Base-by-base conservation (phyloP, 2,797 vertebrate genomes). In the Schizopygopsis malacanthus region DNA sequence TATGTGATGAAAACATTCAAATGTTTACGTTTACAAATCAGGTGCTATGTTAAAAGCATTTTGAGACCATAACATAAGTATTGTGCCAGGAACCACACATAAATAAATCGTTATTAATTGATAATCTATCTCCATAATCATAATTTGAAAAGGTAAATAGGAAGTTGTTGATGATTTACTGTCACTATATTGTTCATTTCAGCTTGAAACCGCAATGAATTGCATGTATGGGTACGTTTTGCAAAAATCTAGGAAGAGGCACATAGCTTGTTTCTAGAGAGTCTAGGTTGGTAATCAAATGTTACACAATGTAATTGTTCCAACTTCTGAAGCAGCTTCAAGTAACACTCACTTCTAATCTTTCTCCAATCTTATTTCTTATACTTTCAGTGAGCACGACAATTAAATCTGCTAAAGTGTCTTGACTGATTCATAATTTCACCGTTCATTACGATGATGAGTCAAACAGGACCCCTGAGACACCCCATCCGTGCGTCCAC, bases 391-490 rank as follows among this genome's bases (percentile, higher is more conserved):
- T 52, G 45, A 73, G 89, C 92, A 16, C 28, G 28, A 16, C 63
- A 92, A 93, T 94, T 94, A 92, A 92, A 89, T 90, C 1, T 59
- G 76, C 67, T 65, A 41, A 63, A 80, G 43, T 50, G 9, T 85
- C 54, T 85, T 65, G 52, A 63, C 77, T 61, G 84, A 71, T 39
- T 81, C 54, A 50, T 73, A 81, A 85, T 93, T 91, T 92, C 92
- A 91, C 89, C 88, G 85, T 87, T 90, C 88, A 25, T 88, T 89
- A 89, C 91, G 85, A 92, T 90, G 88, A 86, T 86, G 88, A 91
- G 91, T 94, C 92, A 91, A 94, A 95, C 88, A 88, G 89, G 89
- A 61, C 90, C 90, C 92, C 89, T 0, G 91, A 89, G 93, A 92
- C 88, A 75, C 86, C 87, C 91, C 84, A 82, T 85, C 88, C 89